Evolutionary conservation across 2,113 vertebrate species (phyloP).

Genomic region (Varanus komodoensis): DNA sequence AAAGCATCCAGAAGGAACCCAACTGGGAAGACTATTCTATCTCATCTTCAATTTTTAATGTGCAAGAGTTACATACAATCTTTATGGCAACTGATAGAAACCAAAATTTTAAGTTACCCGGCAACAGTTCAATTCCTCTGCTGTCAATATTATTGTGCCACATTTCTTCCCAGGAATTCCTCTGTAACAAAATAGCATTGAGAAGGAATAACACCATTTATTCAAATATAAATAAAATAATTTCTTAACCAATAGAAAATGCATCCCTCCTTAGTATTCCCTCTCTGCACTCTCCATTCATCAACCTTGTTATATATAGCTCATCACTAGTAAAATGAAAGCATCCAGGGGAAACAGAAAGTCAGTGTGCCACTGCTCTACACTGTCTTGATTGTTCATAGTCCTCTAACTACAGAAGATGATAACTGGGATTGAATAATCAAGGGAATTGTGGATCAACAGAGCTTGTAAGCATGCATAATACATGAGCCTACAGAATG

Average conservation of each 20-base stretch:
- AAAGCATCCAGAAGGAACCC: too few species aligned
- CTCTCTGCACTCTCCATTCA: not conserved
- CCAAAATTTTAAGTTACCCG: constrained; percentile 82
- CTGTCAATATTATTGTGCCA: constrained; percentile 93
- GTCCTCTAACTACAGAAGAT: not conserved
- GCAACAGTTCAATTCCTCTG: constrained; percentile 95
- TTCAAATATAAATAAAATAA: not conserved
- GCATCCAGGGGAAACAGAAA: not conserved
- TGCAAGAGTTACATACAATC: not conserved
- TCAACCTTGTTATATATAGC: not conserved
- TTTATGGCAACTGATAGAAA: not conserved
- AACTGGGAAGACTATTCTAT: not conserved
- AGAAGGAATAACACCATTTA: not conserved
- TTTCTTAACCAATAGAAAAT: not conserved
- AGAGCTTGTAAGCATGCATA: not conserved
- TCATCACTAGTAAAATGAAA: not conserved
- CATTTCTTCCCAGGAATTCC: constrained; percentile 96
- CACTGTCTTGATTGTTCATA: not conserved
- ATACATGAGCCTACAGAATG: not conserved
- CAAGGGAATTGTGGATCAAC: not conserved
- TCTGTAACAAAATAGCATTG: constrained; percentile 73
- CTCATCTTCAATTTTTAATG: not conserved
- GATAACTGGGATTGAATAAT: not conserved
- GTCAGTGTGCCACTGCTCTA: not conserved
- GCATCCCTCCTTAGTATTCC: not conserved